Base-by-base conservation (phyloP, 2,888 invertebrate species). In the Heliconius sara region DNA sequence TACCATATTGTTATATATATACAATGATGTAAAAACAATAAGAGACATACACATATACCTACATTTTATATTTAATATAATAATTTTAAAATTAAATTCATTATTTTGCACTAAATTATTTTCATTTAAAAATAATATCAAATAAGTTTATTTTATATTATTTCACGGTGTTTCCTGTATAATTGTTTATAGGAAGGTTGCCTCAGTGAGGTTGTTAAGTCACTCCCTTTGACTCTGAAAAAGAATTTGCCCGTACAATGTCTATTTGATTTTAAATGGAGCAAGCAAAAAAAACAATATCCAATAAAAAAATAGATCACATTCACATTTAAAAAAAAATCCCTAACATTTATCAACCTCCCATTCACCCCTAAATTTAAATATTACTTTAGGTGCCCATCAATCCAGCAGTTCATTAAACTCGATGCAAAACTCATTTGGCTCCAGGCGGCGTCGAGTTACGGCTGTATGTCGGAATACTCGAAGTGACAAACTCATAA, bases 401-500 rank as follows among this genome's bases (percentile, higher is more conserved):
- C 88, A 86, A 90, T 91, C 89, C 86, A 87, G 71, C 82, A 87
- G 88, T 89, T 90, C 90, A 91, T 93, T 92, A 91, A 89, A 90
- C 90, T 88, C 87, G 86, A 88, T 89, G 89, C 86, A 84, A 87
- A 89, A 88, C 88, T 89, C 89, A 87, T 88, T 85, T 84, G 83
- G 90, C 92, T 91, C 85, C 85, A 85, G 90, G 90, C 90, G 84
- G 87, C 86, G 87, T 85, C 85, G 82, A 86, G 85, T 85, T 89
- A 89, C 91, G 87, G 89, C 77, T 76, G 72, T 85, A 88, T 87
- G 86, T 90, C 90, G 86, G 86, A 84, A 85, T 81, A 85, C 84
- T 86, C 87, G 89, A 88, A 94, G 94, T 95, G 95, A 95, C 95
- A 95, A 95, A 95, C 94, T 94, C 94, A 93, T 94, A 92, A 94